Base-by-base conservation (phyloP, 2,797 vertebrate genomes). In the Echiichthys vipera region DNA sequence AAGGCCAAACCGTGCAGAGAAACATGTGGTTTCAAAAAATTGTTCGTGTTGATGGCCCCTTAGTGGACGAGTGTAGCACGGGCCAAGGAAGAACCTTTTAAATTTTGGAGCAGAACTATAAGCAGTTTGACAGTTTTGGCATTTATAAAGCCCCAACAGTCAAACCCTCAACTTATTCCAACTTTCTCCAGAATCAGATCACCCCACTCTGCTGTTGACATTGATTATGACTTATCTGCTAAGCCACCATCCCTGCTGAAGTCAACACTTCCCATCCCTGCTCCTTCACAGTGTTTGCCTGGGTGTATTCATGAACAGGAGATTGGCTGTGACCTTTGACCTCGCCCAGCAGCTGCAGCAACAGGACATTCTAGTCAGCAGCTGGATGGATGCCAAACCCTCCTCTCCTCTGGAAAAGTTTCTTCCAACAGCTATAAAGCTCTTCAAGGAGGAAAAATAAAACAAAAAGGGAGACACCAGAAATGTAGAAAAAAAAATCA, bases 241-340 rank as follows among this genome's bases (percentile, higher is more conserved):
- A 77, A 83, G 63, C 70, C 27, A 13, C 18, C 67, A 27, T 46
- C 73, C 71, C 77, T 77, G 87, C 89, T 87, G 88, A 84, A 78
- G 84, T 83, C 74, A 7, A 75, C 87, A 79, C 72, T 82, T 84
- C 56, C 42, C 59, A 18, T 36, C 71, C 25, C 13, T 10, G 55
- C 64, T 65, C 53, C 74, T 71, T 61, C 54, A 7, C 73, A 46
- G 34, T 4, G 12, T 68, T 50, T 45, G 50, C 53, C 75, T n/a
- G 54, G 77, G 40, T 7, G 53, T 64, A 54, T 78, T 83, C 77
- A 86, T 39, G 36, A 83, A 7, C 59, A 43, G 84, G 87, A 89
- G 85, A 90, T 80, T 69, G 77, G 74, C 74, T 78, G 69, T 74
- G 78, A 85, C 81, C 85, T 78, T 20, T 6, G 45, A 84, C 84